These are phyloP conservation scores for Psammodynastes pulverulentus DNA, from an alignment of 2,113 vertebrate genomes.

Conservation along the genomic window DNA sequence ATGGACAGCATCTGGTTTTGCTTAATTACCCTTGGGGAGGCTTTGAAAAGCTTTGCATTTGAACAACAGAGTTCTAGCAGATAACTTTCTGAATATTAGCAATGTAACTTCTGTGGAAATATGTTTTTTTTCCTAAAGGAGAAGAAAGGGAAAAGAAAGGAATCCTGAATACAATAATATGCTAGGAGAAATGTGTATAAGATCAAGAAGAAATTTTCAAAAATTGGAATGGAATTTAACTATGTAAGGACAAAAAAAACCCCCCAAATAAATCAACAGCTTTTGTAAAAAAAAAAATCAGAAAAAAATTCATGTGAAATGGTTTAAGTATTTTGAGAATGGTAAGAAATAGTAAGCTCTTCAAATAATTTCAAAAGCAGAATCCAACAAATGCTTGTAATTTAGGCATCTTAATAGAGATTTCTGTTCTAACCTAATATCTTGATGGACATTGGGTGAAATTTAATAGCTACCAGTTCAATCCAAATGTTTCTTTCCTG, in stretches of 20 bases:
- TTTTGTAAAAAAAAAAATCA: constrained; percentile 35
- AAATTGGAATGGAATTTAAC: constrained; percentile 43
- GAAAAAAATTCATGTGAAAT: constrained; percentile 45
- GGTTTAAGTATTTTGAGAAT: constrained; percentile 58
- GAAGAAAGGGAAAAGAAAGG: not conserved
- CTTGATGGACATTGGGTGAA: too few species aligned
- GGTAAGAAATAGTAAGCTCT: constrained; percentile 48
- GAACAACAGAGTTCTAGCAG: not conserved
- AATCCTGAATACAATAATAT: not conserved
- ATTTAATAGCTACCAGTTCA: constrained; percentile 10
- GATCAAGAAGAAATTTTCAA: constrained; percentile 23
- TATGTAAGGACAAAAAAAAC: too few species aligned
- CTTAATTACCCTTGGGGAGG: not conserved
- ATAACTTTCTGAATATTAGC: not conserved
- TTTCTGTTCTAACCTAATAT: constrained; percentile 28
- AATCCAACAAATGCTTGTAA: constrained; percentile 45
- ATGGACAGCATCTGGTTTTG: not conserved
- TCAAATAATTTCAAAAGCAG: constrained; percentile 41
- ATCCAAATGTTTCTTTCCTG: constrained; percentile 26
- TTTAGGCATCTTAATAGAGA: constrained; percentile 37
- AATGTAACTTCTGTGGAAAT: not conserved
- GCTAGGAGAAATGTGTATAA: not conserved
- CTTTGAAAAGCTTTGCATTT: not conserved
- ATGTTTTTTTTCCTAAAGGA: not conserved
- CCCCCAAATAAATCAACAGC: constrained; percentile 42